These are phyloP conservation scores for Drosophila vallismaia DNA, from an alignment of 2,888 invertebrate genomes.

Conservation along the genomic window DNA sequence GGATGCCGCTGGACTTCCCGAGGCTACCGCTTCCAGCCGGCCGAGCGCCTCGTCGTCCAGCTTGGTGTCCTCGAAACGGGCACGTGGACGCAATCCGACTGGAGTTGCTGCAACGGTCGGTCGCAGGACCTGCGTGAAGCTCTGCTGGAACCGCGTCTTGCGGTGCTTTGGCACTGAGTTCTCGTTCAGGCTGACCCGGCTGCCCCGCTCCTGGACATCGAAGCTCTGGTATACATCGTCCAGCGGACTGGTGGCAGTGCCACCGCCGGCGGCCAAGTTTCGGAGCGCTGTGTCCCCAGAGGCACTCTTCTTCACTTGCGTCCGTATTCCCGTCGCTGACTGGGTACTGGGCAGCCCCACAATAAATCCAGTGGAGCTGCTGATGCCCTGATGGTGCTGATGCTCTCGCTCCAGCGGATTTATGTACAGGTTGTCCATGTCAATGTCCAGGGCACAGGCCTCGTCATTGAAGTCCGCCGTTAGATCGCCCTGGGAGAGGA, in stretches of 20 bases:
- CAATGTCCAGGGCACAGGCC: constrained; percentile 84
- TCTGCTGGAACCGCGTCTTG: constrained; percentile 93
- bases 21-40: constrained; percentile 53
- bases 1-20: constrained; percentile 22
- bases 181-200: constrained; percentile 87
- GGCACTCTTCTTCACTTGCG: constrained; percentile 90
- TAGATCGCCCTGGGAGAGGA: constrained; percentile 93
- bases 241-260: constrained; percentile 84
- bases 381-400: constrained; percentile 47
- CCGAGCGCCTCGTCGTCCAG: constrained; percentile 84
- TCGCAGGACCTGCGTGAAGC: constrained; percentile 84
- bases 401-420: constrained; percentile 91
- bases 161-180: constrained; percentile 91
- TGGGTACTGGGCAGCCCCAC: constrained; percentile 74
- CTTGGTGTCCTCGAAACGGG: constrained; percentile 84
- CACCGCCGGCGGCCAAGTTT: constrained; percentile 85
- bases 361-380: constrained; percentile 77
- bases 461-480: constrained; percentile 85
- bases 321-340: constrained; percentile 84
- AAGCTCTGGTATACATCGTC: constrained; percentile 86
- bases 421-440: constrained; percentile 94
- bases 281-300: constrained; percentile 91
- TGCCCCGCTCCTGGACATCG: constrained; percentile 84
- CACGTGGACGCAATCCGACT: constrained; percentile 61
- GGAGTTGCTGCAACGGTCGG: constrained; percentile 68